Base-by-base conservation (phyloP, 2,113 vertebrate genomes). In the Stictonetta naevosa region DNA sequence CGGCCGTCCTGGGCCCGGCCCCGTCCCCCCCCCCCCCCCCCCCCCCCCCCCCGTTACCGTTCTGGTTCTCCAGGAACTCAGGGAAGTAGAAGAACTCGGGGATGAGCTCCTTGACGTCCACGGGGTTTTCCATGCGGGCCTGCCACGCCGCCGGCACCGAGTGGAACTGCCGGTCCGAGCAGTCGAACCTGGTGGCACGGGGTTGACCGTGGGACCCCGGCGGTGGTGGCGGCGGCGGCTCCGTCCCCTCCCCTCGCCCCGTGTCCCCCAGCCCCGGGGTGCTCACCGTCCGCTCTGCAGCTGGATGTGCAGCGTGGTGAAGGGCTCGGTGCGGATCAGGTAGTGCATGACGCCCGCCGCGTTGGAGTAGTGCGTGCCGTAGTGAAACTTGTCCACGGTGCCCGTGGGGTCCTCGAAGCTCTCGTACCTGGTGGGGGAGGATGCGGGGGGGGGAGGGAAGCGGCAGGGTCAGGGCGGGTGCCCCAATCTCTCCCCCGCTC, bases 341-440 rank as follows among this genome's bases (percentile, higher is more conserved):
- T 99, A 99, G 98, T 99, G 99, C 99, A 99, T 99, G 96, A 99
- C 99, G 5, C 99, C 99, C 0, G 99, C 99, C 1, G 99, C 99
- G 8, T 99, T 99, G 80, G 99, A 99, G 97, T 99, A 99, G 98
- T 99, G 99, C 8, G 99, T 99, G 89, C 99, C 99, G 1, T 99
- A 99, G 97, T 99, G 99, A 97, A 99, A 99, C 97, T 99, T 99
- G 96, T 99, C 98, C 3, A 99, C 99, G 2, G 98, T 99, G 95
- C 99, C 99, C 0, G 99, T 98, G 9, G 99, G 97, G 95, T 99
- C 99, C 96, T 99, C 99, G 8, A 99, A 99, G 97, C 99, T 99
- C 98, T 99, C 99, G 2, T 99, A 99, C 95, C 99, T 99, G 81
- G 13, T 7, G 10, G 10, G 9, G 12, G 5, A 9, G 7, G 36